A percentile compares a stretch with the other conserved stretches of the same genome.
These are phyloP conservation scores for Caranx ignobilis DNA, from an alignment of 2,113 vertebrate species.

Conservation along the genomic window DNA sequence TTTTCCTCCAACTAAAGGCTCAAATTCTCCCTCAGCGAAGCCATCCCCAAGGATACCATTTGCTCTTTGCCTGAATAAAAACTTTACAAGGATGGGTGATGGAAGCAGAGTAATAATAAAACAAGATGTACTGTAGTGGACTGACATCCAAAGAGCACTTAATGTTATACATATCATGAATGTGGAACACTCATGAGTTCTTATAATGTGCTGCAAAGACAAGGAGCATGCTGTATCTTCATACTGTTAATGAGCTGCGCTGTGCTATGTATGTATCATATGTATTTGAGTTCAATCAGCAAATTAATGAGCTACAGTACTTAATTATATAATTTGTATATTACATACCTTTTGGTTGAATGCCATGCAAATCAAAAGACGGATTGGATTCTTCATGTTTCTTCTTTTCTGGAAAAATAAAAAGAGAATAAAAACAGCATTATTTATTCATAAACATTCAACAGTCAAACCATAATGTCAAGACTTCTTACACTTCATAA, in stretches of 20 bases:
- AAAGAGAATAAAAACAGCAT: not conserved
- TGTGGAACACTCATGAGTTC: slow-evolving; percentile 4
- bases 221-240: slow-evolving; percentile 20
- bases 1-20: slow-evolving; percentile 53
- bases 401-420: slow-evolving; percentile 38
- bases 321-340: not conserved
- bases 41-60: slow-evolving; percentile 42
- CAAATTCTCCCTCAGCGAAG: slow-evolving; percentile 17
- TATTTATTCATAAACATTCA: slow-evolving; percentile 3
- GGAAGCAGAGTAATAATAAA: slow-evolving; percentile 5
- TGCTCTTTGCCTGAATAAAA: slow-evolving; percentile 24
- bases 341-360: slow-evolving; percentile 46
- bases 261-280: slow-evolving; percentile 16
- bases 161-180: not conserved
- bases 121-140: slow-evolving; percentile 14
- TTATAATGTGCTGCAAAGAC: slow-evolving; percentile 14
- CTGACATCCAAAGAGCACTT: slow-evolving; percentile 24
- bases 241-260: slow-evolving; percentile 29
- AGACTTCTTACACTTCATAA: slow-evolving; percentile 3
- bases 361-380: slow-evolving; percentile 9
- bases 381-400: slow-evolving; percentile 10
- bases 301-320: slow-evolving; percentile 3
- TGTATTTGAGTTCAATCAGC: slow-evolving; percentile 15
- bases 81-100: slow-evolving; percentile 15
- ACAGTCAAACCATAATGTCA: slow-evolving; percentile 1